These are phyloP conservation scores for Callipepla squamata DNA, from an alignment of 2,113 vertebrate species.

Conservation along the genomic window DNA sequence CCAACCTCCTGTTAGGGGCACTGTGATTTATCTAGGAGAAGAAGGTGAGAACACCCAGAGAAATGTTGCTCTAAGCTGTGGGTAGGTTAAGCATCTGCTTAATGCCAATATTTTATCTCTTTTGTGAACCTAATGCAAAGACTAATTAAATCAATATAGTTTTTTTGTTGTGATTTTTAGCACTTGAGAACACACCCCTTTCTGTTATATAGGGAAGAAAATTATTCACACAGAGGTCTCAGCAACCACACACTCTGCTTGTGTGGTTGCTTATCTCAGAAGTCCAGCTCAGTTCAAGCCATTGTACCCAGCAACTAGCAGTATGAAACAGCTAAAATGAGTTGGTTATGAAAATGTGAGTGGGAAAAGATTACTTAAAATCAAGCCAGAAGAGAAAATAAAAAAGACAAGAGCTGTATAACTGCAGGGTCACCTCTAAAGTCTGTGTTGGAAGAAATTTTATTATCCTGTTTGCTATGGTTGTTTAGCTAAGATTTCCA, in stretches of 20 bases:
- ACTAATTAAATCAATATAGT: neutral
- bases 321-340: neutral
- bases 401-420: neutral
- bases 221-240: neutral
- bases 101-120: neutral
- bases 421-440: neutral
- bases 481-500: neutral
- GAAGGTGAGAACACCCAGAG: constrained; percentile 62
- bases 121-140: neutral
- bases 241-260: neutral
- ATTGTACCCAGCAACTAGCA: neutral
- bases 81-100: neutral
- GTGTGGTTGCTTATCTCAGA: neutral
- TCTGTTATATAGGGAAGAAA: neutral
- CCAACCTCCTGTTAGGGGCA: constrained; percentile 47
- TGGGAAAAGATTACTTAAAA: neutral
- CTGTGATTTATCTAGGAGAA: constrained; percentile 72
- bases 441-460: neutral
- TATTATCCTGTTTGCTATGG: neutral
- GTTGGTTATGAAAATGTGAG: neutral
- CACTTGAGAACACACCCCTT: neutral
- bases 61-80: neutral
- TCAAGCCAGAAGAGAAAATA: neutral
- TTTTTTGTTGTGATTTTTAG: neutral
- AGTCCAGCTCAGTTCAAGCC: neutral